phyloP scores from a whole-genome alignment of 2,797 vertebrate species.

The Anabacerthia variegaticeps region DNA sequence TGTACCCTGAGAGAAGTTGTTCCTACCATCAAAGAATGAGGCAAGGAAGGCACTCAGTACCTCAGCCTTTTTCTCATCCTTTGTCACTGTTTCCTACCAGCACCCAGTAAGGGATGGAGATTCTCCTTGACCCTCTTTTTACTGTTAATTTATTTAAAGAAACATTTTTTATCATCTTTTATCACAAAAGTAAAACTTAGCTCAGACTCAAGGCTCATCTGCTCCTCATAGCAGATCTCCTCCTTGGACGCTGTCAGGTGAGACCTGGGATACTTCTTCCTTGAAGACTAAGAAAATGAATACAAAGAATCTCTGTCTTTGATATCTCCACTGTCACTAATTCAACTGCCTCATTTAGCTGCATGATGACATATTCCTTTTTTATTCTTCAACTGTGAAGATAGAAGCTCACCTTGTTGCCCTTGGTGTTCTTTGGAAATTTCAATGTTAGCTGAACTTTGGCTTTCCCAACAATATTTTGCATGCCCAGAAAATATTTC shows the following conservation, averaged over 20 bases:
- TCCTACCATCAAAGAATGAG: background rate
- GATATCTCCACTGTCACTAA: background rate
- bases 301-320: background rate
- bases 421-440: background rate
- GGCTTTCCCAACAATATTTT: background rate
- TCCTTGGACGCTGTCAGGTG: background rate
- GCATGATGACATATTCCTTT: background rate
- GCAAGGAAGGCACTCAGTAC: background rate
- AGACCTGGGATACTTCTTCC: background rate
- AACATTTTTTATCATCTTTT: background rate
- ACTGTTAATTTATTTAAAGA: background rate
- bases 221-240: background rate
- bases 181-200: accelerated
- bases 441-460: background rate
- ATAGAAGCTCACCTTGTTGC: background rate
- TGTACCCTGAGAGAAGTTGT: no score
- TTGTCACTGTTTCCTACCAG: background rate
- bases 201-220: background rate
- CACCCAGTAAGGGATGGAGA: background rate
- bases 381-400: background rate
- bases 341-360: background rate
- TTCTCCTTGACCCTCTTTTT: background rate
- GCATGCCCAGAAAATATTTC: background rate
- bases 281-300: background rate
- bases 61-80: background rate